phyloP scores from a whole-genome alignment of 2,888 invertebrate genomes.

The Holacanthella duospinosa region DNA sequence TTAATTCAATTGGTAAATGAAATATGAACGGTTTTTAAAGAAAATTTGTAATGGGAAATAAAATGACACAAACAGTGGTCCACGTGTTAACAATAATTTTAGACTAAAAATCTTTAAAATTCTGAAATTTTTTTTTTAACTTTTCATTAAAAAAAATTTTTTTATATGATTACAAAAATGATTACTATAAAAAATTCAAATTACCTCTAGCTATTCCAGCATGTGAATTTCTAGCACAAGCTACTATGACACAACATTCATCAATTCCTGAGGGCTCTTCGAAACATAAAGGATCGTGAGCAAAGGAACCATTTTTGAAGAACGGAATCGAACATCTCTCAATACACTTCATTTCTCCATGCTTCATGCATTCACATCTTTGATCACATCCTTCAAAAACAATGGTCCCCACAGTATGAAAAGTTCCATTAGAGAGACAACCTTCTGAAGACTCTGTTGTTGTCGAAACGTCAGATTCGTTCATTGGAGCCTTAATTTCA shows the following conservation, averaged over 20 bases:
- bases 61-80: no score
- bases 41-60: no score
- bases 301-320: slow-evolving; percentile 55
- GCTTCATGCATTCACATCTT: slow-evolving; percentile 57
- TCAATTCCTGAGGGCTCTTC: slow-evolving; percentile 52
- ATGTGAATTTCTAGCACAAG: slow-evolving; percentile 30
- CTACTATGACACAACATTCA: slow-evolving; percentile 43
- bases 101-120: no score
- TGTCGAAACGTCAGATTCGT: neutral
- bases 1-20: no score
- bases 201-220: neutral
- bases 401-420: slow-evolving; percentile 50
- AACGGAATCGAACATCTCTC: slow-evolving; percentile 60
- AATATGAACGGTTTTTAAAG: no score
- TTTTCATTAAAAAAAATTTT: no score
- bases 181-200: no score
- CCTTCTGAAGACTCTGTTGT: slow-evolving; percentile 12
- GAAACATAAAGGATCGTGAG: slow-evolving; percentile 59
- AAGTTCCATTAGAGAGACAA: slow-evolving; percentile 33
- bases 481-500: neutral
- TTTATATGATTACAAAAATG: neutral
- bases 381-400: slow-evolving; percentile 66
- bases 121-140: neutral
- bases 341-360: slow-evolving; percentile 57
- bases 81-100: no score